Percentiles rank a stretch among this genome's conserved stretches.
These are phyloP conservation scores for Amia ocellicauda DNA, from an alignment of 2,113 vertebrate genomes.

Conservation along the genomic window DNA sequence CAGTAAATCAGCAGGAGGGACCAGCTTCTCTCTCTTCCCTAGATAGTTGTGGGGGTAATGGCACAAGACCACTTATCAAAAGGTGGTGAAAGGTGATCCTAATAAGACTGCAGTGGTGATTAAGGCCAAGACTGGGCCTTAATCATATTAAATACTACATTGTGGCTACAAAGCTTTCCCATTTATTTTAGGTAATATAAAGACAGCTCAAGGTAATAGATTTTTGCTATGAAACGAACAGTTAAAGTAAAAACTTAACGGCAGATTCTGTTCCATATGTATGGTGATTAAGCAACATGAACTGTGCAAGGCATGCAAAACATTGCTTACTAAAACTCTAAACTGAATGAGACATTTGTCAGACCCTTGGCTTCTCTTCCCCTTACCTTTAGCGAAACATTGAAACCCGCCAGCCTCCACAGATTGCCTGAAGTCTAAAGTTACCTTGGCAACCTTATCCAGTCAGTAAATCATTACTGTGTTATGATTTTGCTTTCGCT, in stretches of 20 bases:
- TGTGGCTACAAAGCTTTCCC: no score
- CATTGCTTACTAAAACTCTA: not conserved
- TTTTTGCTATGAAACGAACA: not conserved
- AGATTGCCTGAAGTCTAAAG: not conserved
- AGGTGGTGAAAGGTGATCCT: no score
- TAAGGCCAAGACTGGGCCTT: no score
- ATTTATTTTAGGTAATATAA: no score
- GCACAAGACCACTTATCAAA: no score
- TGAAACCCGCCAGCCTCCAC: not conserved
- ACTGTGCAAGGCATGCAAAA: not conserved
- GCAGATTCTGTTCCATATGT: not conserved
- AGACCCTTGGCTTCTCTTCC: not conserved
- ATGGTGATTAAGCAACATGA: not conserved
- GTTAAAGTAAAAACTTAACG: not conserved
- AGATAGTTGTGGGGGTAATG: no score
- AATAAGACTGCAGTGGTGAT: no score
- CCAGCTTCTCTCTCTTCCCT: no score
- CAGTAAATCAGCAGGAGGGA: no score
- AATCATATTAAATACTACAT: no score
- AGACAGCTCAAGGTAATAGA: not conserved
- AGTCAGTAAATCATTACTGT: not conserved
- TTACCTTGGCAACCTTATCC: not conserved
- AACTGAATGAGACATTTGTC: slow-evolving; percentile 6
- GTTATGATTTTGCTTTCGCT: not conserved
- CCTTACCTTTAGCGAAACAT: not conserved